Evolutionary conservation across 2,113 vertebrate species (phyloP), one percentile per base, ranked within the genome.

Genomic region (Ailuropoda melanoleuca): DNA sequence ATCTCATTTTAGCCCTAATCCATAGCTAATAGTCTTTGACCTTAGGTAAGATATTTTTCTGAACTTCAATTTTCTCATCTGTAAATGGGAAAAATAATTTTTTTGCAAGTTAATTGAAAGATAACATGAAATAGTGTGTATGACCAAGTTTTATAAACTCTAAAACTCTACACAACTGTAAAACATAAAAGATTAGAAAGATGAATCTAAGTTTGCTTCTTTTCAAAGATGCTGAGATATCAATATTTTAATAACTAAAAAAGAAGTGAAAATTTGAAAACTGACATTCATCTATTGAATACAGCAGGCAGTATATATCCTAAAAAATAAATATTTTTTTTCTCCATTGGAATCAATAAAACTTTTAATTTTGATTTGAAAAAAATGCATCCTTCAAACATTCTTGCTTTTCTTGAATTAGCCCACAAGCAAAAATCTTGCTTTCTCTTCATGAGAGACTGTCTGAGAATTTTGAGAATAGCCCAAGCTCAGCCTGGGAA

Each of bases 341-440:
- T 39, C 23, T 81, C 15, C 31, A 46, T 75, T 50, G 34, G 70
- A 84, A 93, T 93, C 50, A 88, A 39, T 85, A 81, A 82, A 95
- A 92, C 8, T 91, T 96, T 88, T 91, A 39, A 88, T 88, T 95
- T 95, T 94, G 6, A 86, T 72, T 75, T 18, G 34, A 19, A 62
- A 37, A 68, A 66, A 53, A 5, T 17, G 23, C 68, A 19, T 86
- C 46, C 66, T 97, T 93, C 92, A 93, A 91, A 86, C 5, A 92
- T 86, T 77, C 37, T 77, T 68, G 26, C 18, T 92, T 80, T 90
- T 66, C 53, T 87, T 90, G 21, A 43, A 90, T 97, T 95, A n/a
- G 4, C 18, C 13, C 55, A 74, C 46, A 82, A 58, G 19, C 19
- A 86, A 56, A 92, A 93, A 31, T 58, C 50, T 77, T 78, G 29